A percentile compares a stretch with the other conserved stretches of the same genome.
Evolutionary conservation across 92 coral and sea anemone genomes (phyloP).

Genomic region (Bergia sp.): DNA sequence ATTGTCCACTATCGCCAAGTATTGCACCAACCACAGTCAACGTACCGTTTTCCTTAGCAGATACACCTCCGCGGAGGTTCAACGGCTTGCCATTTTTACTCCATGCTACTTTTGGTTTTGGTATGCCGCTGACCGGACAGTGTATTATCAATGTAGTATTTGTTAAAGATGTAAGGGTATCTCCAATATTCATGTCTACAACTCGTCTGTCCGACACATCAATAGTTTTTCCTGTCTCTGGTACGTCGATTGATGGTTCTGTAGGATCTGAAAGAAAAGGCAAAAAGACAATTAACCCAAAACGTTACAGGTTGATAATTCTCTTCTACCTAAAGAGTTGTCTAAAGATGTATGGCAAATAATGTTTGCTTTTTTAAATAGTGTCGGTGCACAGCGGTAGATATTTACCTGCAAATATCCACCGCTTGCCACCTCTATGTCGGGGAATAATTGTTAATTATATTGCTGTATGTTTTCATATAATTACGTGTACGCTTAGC

Average conservation of each 20-base stretch:
- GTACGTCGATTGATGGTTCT: slow-evolving; percentile 24
- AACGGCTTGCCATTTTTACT: slow-evolving; percentile 37
- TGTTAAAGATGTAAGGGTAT: slow-evolving; percentile 14
- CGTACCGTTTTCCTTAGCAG: slow-evolving; percentile 36
- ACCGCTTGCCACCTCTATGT: no score
- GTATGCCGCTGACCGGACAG: slow-evolving; percentile 51
- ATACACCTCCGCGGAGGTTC: slow-evolving; percentile 3
- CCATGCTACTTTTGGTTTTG: slow-evolving; percentile 44
- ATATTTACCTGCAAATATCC: no score
- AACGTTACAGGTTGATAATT: no score
- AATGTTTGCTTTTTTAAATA: no score
- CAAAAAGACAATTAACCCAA: neutral
- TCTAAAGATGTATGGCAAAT: no score
- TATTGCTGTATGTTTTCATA: no score
- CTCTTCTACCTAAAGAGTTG: no score
- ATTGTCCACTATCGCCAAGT: slow-evolving; percentile 8
- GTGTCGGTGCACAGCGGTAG: no score
- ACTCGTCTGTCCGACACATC: neutral
- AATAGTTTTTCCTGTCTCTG: slow-evolving; percentile 2
- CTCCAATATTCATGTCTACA: slow-evolving; percentile 7
- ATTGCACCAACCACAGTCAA: slow-evolving; percentile 3
- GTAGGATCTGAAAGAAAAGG: neutral
- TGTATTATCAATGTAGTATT: slow-evolving; percentile 31
- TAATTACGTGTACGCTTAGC: no score
- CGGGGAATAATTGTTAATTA: no score